These are phyloP conservation scores for Nanger granti DNA, from an alignment of 2,113 vertebrate genomes.

Conservation along the genomic window DNA sequence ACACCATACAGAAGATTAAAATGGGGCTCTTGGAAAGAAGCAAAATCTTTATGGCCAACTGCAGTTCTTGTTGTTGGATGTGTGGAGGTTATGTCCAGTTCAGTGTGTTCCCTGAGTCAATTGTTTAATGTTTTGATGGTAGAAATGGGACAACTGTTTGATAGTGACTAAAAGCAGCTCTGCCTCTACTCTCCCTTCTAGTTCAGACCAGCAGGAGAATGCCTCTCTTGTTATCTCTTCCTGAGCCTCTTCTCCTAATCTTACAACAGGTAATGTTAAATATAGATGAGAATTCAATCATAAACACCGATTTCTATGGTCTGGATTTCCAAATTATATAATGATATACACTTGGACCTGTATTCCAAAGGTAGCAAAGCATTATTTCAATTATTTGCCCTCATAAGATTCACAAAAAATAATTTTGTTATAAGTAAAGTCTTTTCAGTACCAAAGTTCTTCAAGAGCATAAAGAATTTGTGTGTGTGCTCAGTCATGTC, in stretches of 20 bases:
- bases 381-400: neutral
- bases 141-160: neutral
- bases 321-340: slow-evolving; percentile 12
- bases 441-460: neutral
- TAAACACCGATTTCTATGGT: neutral
- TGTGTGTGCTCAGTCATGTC: neutral
- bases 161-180: neutral
- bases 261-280: neutral
- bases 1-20: neutral
- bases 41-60: neutral
- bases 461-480: neutral
- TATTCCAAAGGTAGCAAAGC: neutral
- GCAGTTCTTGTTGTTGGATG: neutral
- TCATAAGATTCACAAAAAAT: neutral
- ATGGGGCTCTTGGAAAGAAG: neutral
- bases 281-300: neutral
- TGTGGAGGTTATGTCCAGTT: neutral
- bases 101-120: neutral
- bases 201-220: neutral
- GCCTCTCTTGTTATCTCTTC: neutral
- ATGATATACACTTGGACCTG: neutral
- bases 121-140: neutral
- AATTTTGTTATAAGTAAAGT: neutral
- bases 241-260: neutral
- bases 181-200: neutral